Conservation (phyloP, 1,140 invertebrate genomes). For the Drosophila lini region DNA sequence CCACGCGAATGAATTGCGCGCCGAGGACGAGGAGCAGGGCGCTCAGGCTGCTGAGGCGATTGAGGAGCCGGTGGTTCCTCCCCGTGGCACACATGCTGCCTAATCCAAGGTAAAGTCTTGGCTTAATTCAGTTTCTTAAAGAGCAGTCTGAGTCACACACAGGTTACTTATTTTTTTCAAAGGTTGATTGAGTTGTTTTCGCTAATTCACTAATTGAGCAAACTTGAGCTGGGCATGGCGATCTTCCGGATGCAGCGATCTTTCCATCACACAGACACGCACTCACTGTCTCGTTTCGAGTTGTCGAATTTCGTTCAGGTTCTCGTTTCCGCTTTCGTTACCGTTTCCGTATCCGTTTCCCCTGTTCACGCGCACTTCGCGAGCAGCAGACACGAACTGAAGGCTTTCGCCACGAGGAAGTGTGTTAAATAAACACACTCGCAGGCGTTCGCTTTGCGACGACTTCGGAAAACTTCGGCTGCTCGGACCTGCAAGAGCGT, state of each 20-base stretch:
- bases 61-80: constrained; percentile 31
- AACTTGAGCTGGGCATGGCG: constrained; percentile 18
- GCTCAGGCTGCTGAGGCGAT: constrained; percentile 45
- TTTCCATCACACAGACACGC: constrained; percentile 28
- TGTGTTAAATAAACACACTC: constrained; percentile 82
- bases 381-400: constrained; percentile 77
- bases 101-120: constrained; percentile 20
- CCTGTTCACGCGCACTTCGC: constrained; percentile 46
- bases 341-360: constrained; percentile 28
- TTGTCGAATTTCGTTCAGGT: constrained; percentile 4
- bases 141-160: constrained; percentile 1
- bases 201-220: constrained; percentile 37
- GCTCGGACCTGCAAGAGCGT: constrained; percentile 38
- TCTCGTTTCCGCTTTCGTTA: constrained; percentile 2
- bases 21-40: constrained; percentile 59
- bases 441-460: constrained; percentile 13
- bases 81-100: constrained; percentile 50
- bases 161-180: background rate
- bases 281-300: constrained; percentile 22
- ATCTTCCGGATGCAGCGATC: constrained; percentile 15
- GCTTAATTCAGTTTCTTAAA: constrained; percentile 4
- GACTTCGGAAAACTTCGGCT: constrained; percentile 18
- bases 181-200: background rate
- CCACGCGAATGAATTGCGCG: constrained; percentile 70
- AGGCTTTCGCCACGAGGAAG: constrained; percentile 53